Evolutionary conservation across 1,140 invertebrate genomes (phyloP).

Genomic region (Platyura marginata): DNA sequence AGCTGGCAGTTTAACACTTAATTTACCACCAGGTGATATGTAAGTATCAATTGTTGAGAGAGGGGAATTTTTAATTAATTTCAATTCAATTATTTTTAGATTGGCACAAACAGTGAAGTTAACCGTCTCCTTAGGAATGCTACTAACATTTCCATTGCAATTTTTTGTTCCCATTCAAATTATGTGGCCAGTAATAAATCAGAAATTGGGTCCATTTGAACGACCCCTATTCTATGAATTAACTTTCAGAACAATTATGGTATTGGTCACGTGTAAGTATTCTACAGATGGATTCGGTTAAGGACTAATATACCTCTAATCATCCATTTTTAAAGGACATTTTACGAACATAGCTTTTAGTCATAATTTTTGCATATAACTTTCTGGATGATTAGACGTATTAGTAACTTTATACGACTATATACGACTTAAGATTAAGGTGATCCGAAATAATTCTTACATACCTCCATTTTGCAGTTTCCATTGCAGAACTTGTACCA

Average conservation of each 20-base stretch:
- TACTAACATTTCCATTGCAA: conserved; percentile 68
- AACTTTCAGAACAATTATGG: conserved; percentile 36
- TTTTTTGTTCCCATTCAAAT: conserved; percentile 65
- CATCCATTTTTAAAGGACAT: too few species aligned
- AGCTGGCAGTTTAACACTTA: conserved; percentile 41
- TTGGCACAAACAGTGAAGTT: conserved; percentile 37
- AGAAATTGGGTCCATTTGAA: conserved; percentile 29
- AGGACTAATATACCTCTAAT: too few species aligned
- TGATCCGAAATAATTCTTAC: too few species aligned
- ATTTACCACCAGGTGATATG: conserved; percentile 28
- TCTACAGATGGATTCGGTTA: too few species aligned
- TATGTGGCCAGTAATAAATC: conserved; percentile 33
- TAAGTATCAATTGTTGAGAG: conserved; percentile 10
- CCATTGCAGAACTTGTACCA: conserved; percentile 62
- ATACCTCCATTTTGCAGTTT: conserved; percentile 37
- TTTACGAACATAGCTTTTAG: too few species aligned
- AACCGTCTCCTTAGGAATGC: conserved; percentile 54
- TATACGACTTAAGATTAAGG: background rate
- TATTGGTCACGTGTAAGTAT: conserved; percentile 59
- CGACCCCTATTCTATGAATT: conserved; percentile 34
- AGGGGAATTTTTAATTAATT: background rate
- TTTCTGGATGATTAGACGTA: too few species aligned
- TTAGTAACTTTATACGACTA: too few species aligned
- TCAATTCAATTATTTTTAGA: conserved; percentile 20
- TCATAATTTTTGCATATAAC: too few species aligned